These are phyloP conservation scores for Caranx ignobilis DNA, from an alignment of 2,113 vertebrate species.

Conservation along the genomic window DNA sequence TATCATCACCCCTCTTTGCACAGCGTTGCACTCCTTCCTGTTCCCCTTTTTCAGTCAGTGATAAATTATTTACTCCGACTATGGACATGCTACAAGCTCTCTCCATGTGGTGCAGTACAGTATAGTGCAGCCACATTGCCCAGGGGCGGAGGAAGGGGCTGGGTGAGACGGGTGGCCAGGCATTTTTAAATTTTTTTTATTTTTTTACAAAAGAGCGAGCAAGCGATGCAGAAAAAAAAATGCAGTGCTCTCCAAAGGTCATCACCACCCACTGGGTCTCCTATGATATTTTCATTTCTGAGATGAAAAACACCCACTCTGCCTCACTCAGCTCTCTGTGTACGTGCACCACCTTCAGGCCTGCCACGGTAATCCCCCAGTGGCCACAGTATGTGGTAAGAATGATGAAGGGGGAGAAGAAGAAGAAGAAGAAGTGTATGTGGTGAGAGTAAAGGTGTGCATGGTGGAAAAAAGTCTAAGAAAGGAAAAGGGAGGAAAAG, in stretches of 20 bases:
- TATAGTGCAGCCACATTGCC: slow-evolving; percentile 68
- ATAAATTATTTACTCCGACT: slow-evolving; percentile 82
- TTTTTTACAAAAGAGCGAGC: slow-evolving; percentile 78
- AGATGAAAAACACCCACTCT: slow-evolving; percentile 58
- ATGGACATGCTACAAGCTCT: slow-evolving; percentile 76
- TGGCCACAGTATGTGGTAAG: slow-evolving; percentile 22
- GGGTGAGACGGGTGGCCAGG: slow-evolving; percentile 73
- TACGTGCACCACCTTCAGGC: slow-evolving; percentile 74
- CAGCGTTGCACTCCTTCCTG: slow-evolving; percentile 17
- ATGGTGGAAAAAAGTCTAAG: neutral
- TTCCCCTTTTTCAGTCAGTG: slow-evolving; percentile 42
- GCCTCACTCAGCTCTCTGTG: slow-evolving; percentile 60
- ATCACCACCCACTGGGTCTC: slow-evolving; percentile 79
- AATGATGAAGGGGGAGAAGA: slow-evolving; percentile 43
- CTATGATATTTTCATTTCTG: slow-evolving; percentile 85
- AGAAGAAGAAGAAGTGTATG: neutral
- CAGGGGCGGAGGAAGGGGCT: slow-evolving; percentile 54
- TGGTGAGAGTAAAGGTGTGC: neutral
- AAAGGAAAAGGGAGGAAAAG: neutral
- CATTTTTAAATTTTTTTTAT: slow-evolving; percentile 38
- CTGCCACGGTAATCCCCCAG: slow-evolving; percentile 50
- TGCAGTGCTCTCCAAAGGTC: slow-evolving; percentile 82
- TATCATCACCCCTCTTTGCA: slow-evolving; percentile 33
- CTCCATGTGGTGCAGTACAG: slow-evolving; percentile 64
- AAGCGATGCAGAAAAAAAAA: slow-evolving; percentile 74